A percentile compares a stretch with the other conserved stretches of the same genome.
Evolutionary conservation across 2,797 vertebrate species (phyloP).

Genomic region (Diceros bicornis): DNA sequence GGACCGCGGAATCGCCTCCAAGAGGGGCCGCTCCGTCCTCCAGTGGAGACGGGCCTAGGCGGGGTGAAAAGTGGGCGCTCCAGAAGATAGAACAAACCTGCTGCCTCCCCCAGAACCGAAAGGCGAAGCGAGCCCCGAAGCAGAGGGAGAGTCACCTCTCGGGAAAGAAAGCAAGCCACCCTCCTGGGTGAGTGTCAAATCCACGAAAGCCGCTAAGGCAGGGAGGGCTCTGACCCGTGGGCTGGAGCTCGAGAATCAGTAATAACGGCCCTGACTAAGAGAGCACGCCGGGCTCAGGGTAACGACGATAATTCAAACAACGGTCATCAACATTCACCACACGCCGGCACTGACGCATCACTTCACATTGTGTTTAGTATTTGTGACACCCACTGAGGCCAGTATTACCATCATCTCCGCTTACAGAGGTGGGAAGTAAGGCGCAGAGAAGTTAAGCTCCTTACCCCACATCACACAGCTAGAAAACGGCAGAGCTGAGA

Average conservation of each 20-base stretch:
- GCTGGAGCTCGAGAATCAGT: not conserved
- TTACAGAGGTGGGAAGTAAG: not conserved
- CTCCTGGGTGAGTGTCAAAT: not conserved
- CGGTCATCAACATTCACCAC: not conserved
- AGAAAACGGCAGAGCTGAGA: not conserved
- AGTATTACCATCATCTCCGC: not conserved
- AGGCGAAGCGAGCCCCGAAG: not conserved
- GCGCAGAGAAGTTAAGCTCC: not conserved
- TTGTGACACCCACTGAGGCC: not conserved
- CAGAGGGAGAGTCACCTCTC: not conserved
- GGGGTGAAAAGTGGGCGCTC: not conserved
- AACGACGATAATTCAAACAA: not conserved
- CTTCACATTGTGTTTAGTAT: not conserved
- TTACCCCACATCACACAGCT: not conserved
- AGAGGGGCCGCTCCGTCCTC: not conserved
- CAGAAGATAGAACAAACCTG: not conserved
- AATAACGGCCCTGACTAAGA: not conserved
- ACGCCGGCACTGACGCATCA: not conserved
- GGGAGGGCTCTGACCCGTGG: not conserved
- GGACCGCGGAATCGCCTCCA: not conserved
- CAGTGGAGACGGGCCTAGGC: not conserved
- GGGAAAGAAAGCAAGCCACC: not conserved
- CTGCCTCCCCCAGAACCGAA: not conserved
- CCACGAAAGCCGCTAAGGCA: too few relatives aligned
- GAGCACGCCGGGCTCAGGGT: not conserved